A percentile compares a stretch with the other conserved stretches of the same genome.
Evolutionary conservation across 2,113 vertebrate species (phyloP).

Genomic region (Semicossyphus pulcher): DNA sequence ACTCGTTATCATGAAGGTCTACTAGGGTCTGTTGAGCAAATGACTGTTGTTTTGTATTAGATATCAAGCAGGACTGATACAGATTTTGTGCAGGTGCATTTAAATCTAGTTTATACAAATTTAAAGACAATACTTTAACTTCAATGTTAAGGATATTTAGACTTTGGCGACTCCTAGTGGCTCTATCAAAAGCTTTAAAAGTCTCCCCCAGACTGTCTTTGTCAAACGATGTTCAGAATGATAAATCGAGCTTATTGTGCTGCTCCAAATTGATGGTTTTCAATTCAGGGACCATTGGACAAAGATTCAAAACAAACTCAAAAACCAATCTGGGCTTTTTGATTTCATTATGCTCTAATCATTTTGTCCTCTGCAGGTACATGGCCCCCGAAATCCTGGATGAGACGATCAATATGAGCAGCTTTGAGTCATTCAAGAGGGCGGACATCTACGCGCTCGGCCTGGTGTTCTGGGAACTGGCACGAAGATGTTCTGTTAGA

Average conservation of each 20-base stretch:
- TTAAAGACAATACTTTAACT: too few species aligned
- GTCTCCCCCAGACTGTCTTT: too few species aligned
- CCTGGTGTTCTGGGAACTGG: constrained; percentile 97
- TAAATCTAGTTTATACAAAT: too few species aligned
- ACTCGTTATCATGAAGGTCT: not conserved
- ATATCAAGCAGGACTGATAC: not conserved
- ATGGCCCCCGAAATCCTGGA: constrained; percentile 99
- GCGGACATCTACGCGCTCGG: constrained; percentile 96
- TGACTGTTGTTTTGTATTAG: too few species aligned
- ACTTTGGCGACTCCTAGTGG: too few species aligned
- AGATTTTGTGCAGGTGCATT: too few species aligned
- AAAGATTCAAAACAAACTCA: not conserved
- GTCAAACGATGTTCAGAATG: too few species aligned
- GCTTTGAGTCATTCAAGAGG: constrained; percentile 97
- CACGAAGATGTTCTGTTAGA: constrained; percentile 91
- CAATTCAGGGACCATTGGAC: not conserved
- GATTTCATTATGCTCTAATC: constrained; percentile 65
- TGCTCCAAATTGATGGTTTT: not conserved
- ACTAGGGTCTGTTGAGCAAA: too few species aligned
- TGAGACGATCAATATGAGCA: constrained; percentile 90
- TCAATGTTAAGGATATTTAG: too few species aligned
- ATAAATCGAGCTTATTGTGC: not conserved
- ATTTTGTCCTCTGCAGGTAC: constrained; percentile 88
- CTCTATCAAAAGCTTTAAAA: too few species aligned
- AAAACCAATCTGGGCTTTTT: constrained; percentile 5